Conservation (phyloP, 1,140 invertebrate species). For the Aleiodes sp. region DNA sequence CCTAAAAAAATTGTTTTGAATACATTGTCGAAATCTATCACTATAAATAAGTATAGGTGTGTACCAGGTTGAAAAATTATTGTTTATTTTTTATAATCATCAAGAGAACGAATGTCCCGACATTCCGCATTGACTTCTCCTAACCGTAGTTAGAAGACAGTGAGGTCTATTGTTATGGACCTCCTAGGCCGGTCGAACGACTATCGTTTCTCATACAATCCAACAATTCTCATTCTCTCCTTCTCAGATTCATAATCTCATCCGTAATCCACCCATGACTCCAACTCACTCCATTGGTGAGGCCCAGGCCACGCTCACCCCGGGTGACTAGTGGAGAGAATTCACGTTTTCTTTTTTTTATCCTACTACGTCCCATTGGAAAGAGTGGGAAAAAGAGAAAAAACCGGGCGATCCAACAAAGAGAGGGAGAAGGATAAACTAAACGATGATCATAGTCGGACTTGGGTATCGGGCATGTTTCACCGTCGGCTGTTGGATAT, state of each 20-base stretch:
- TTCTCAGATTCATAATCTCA: not conserved
- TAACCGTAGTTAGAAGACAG: constrained; percentile 17
- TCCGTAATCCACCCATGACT: constrained; percentile 1
- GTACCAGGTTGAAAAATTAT: not conserved
- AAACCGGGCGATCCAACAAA: not conserved
- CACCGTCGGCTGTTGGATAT: constrained; percentile 30
- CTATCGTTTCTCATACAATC: constrained; percentile 17
- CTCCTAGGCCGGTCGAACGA: constrained; percentile 12
- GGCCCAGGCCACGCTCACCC: not conserved
- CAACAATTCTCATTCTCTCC: constrained; percentile 16
- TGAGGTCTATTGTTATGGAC: constrained; percentile 16
- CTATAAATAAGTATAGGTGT: not conserved
- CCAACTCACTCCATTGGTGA: constrained; percentile 3
- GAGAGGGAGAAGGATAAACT: constrained; percentile 2
- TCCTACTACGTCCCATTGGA: constrained; percentile 4
- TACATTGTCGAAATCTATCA: not conserved
- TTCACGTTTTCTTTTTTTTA: constrained; percentile 4
- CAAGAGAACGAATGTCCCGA: not conserved
- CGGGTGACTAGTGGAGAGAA: constrained; percentile 1
- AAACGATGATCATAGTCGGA: constrained; percentile 24
- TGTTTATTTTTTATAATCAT: not conserved
- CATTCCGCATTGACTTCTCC: not conserved
- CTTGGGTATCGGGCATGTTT: constrained; percentile 20
- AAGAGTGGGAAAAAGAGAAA: not conserved
- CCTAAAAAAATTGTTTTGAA: not conserved